phyloP scores from a whole-genome alignment of 2,888 invertebrate genomes.

The Glaucopsyche alexis region DNA sequence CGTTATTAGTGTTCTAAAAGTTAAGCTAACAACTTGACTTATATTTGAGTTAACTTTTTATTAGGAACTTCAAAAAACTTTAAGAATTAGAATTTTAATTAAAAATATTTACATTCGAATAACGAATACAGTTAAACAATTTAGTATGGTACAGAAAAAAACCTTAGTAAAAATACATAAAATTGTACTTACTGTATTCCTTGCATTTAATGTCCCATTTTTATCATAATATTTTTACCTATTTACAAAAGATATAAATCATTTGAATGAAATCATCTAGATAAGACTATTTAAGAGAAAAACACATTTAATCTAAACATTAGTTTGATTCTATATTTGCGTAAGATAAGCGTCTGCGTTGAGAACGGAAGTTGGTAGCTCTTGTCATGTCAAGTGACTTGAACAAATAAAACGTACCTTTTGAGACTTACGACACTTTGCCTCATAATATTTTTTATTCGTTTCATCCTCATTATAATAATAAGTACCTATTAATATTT shows the following conservation, averaged over 20 bases:
- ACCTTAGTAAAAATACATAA: too few species aligned
- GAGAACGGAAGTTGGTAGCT: slow-evolving; percentile 68
- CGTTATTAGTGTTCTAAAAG: not conserved
- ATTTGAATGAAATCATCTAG: slow-evolving; percentile 29
- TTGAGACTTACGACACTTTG: slow-evolving; percentile 40
- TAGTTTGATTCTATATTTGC: slow-evolving; percentile 70
- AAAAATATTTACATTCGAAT: too few species aligned
- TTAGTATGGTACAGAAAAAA: too few species aligned
- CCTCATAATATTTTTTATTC: slow-evolving; percentile 22
- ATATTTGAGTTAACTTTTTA: not conserved
- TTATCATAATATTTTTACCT: not conserved
- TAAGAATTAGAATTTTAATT: too few species aligned
- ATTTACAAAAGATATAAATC: slow-evolving; percentile 32
- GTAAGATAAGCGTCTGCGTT: slow-evolving; percentile 60
- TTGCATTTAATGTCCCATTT: too few species aligned
- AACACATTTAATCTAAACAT: slow-evolving; percentile 48
- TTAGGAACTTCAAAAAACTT: not conserved
- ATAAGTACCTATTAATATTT: too few species aligned
- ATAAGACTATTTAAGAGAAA: slow-evolving; percentile 43
- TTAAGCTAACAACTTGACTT: not conserved
- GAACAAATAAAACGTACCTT: slow-evolving; percentile 52
- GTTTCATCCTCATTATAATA: not conserved
- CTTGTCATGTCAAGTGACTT: slow-evolving; percentile 54
- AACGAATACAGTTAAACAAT: too few species aligned
- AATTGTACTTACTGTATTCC: too few species aligned